Percentiles rank a stretch among this genome's conserved stretches.
Evolutionary conservation across 2,888 invertebrate species (phyloP).

Genomic region (Eupithecia inturbata): DNA sequence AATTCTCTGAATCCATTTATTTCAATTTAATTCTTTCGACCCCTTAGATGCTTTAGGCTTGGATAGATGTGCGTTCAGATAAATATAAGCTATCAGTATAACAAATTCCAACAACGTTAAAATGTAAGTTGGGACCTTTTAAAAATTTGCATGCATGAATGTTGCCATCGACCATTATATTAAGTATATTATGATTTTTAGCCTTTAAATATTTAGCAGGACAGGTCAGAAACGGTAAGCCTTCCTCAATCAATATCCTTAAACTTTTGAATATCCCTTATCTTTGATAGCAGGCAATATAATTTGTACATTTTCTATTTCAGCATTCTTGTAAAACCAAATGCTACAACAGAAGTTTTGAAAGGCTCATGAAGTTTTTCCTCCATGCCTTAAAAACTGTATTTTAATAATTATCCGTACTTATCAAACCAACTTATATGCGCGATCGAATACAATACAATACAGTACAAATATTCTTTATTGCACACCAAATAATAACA

Average conservation of each 20-base stretch:
- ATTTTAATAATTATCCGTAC: not conserved
- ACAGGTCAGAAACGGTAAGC: slow-evolving; percentile 56
- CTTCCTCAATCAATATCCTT: not conserved
- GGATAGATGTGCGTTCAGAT: not conserved
- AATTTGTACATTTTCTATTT: too few species aligned
- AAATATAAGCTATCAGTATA: not conserved
- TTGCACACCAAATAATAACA: too few species aligned
- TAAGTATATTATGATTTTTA: not conserved
- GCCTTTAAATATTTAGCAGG: slow-evolving; percentile 51
- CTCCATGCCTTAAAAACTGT: not conserved
- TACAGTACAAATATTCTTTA: too few species aligned
- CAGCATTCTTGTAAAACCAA: too few species aligned
- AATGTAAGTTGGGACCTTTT: not conserved
- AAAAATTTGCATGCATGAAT: not conserved
- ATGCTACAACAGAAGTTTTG: not conserved
- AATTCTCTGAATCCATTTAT: too few species aligned
- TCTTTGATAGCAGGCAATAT: not conserved
- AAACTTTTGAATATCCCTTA: not conserved
- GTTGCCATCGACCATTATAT: not conserved
- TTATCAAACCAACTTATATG: not conserved
- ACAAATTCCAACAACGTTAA: not conserved
- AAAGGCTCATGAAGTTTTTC: not conserved
- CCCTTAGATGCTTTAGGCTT: too few species aligned
- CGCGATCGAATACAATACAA: not conserved
- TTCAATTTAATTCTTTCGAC: too few species aligned